Base-by-base conservation (phyloP, 2,888 invertebrate species). In the Craniophora ligustri region DNA sequence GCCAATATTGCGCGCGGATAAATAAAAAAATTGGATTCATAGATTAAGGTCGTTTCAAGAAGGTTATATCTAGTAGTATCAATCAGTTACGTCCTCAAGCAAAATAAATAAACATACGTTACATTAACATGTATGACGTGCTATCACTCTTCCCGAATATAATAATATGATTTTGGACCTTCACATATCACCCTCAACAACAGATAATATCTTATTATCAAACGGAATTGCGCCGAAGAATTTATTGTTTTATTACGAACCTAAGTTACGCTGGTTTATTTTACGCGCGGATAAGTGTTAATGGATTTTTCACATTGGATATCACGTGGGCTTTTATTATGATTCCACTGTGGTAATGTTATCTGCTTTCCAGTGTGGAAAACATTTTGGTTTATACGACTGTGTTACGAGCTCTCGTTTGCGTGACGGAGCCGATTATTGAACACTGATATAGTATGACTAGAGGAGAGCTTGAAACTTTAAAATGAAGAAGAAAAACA, bases 321-420 rank as follows among this genome's bases (percentile, higher is more conserved):
- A 76, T 78, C 76, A 81, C 72, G 76, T 74, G 82, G 71, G 77
- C 63, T 87, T 91, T 89, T 90, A 89, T 89, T 89, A 87, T 84
- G 82, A 87, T 84, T 86, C 84, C 63, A 56, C 55, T 58, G 76
- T 58, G 76, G 83, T 85, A 84, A 87, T 85, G 79, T 79, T 76
- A 56, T 82, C 79, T 80, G 82, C 79, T 83, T 84, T 82, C 82
- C 84, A 78, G 78, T 82, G 81, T 91, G 87, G 80, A 78, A 72
- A 79, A 81, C 81, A 85, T 83, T 26, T 85, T 75, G 77, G 79
- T 74, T 85, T 85, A 87, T 86, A 81, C 75, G 83, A 68, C 67
- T 66, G 69, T 76, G 79, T 88, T 89, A 89, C 85, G 88, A 86
- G 76, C 75, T 54, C 36, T 57, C 61, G 76, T 61, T 78, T 81